Evolutionary conservation across 1,140 invertebrate species (phyloP).

Genomic region (Holcopasites calliopsidis): DNA sequence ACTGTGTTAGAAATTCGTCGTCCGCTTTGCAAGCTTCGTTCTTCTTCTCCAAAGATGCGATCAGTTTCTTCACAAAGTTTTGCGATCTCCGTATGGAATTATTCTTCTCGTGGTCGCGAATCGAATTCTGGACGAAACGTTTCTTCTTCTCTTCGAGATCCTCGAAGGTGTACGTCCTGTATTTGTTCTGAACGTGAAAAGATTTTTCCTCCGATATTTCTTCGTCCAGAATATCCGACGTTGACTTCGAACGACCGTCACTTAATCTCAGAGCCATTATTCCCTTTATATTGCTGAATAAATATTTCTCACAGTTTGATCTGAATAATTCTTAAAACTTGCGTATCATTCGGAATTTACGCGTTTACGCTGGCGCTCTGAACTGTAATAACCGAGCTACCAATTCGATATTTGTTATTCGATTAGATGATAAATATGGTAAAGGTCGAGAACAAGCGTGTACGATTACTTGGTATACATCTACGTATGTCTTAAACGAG

Average conservation of each 20-base stretch:
- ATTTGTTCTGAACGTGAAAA: neutral
- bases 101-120: neutral
- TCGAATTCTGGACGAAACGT: neutral
- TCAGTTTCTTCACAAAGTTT: slow-evolving; percentile 48
- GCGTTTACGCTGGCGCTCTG: neutral
- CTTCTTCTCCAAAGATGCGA: slow-evolving; percentile 45
- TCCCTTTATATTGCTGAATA: neutral
- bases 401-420: neutral
- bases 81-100: neutral
- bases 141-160: neutral
- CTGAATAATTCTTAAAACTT: neutral
- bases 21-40: slow-evolving; percentile 13
- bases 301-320: neutral
- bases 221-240: neutral
- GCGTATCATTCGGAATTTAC: too few species aligned
- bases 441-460: neutral
- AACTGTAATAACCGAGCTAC: neutral
- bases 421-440: neutral
- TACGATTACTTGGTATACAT: too few species aligned
- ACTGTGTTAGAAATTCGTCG: slow-evolving; percentile 25
- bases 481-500: neutral
- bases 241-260: neutral
- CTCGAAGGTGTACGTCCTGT: neutral
- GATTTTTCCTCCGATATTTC: neutral
- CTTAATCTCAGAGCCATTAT: neutral